Evolutionary conservation across 1,140 invertebrate genomes (phyloP).

Genomic region (Mizuhopecten yessoensis): DNA sequence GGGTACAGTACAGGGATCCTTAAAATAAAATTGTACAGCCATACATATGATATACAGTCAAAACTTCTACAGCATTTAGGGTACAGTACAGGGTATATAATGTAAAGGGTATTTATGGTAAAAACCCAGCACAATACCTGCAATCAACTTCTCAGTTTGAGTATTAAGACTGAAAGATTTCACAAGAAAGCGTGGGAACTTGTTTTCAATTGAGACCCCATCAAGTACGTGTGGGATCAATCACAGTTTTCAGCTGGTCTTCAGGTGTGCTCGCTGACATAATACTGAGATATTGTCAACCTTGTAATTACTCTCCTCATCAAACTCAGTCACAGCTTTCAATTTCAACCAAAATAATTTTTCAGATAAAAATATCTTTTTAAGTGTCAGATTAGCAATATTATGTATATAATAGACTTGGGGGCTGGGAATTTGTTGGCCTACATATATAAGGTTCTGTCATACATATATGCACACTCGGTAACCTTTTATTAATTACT

Average conservation of each 20-base stretch:
- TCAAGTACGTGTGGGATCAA: not conserved
- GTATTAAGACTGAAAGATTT: not conserved
- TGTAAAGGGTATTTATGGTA: not conserved
- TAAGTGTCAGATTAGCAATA: not conserved
- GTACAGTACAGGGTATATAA: not conserved
- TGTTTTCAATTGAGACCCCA: not conserved
- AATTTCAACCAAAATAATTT: not conserved
- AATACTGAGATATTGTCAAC: not conserved
- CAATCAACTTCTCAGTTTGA: constrained; percentile 13
- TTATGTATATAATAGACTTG: too few relatives aligned
- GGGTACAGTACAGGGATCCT: too few relatives aligned
- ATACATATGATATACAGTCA: too few relatives aligned
- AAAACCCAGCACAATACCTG: not conserved
- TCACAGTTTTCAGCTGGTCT: not conserved
- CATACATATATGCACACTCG: too few relatives aligned
- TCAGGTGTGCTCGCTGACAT: constrained; percentile 19
- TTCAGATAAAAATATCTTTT: not conserved
- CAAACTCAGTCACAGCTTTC: constrained; percentile 10
- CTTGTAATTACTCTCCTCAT: not conserved
- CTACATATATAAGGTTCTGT: too few relatives aligned
- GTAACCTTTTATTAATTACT: too few relatives aligned
- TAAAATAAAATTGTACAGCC: too few relatives aligned
- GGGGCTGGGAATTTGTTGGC: too few relatives aligned
- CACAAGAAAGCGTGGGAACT: constrained; percentile 24
- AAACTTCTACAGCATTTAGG: too few relatives aligned